Base-by-base conservation (phyloP, 2,797 vertebrate genomes). In the Lophotriccus pileatus region DNA sequence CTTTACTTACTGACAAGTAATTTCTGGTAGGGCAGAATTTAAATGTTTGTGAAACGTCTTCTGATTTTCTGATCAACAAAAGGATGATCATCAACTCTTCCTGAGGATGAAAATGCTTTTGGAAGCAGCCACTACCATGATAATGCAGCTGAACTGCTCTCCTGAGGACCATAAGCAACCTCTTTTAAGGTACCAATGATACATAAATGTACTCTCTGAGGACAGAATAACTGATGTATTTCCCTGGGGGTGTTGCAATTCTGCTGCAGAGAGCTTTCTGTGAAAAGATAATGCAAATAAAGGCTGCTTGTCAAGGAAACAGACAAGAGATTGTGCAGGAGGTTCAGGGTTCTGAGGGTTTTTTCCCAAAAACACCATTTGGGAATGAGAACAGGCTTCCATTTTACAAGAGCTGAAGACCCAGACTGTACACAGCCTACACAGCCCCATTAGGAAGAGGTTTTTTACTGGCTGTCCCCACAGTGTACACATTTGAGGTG, bases 171-270 rank as follows among this genome's bases (percentile, higher is more conserved):
- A 28, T 66, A 49, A 93, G 49, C 60, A 78, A 32, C 73, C 21
- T 75, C 49, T 22, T 89, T 56, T 15, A 52, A 84, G 80, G 88
- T 49, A 81, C 64, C 69, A 68, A 49, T 55, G 86, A 68, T 88
- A 43, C 66, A 78, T 37, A 74, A 92, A 89, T 53, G 77, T 53
- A 66, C n/a, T 92, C 92, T 84, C 77, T n/a, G 63, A 63, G 94
- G 93, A 68, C 68, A 80, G 27, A 79, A 47, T 34, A 81, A 76
- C 47, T 17, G 47, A 32, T 32, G 43, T 44, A 46, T n/a, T 64
- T 89, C 91, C 84, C 91, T 13, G 28, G 34, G 89, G 17, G 55
- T 7, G 2, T 43, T 20, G 46, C 19, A 68, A 18, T 49, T 46
- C 75, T 68, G 60, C 78, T 67, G 46, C 72, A 80, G 28, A 67